Percentiles rank a stretch among this genome's conserved stretches.
Conservation (phyloP, 1,140 invertebrate species). For the Amphibalanus amphitrite region DNA sequence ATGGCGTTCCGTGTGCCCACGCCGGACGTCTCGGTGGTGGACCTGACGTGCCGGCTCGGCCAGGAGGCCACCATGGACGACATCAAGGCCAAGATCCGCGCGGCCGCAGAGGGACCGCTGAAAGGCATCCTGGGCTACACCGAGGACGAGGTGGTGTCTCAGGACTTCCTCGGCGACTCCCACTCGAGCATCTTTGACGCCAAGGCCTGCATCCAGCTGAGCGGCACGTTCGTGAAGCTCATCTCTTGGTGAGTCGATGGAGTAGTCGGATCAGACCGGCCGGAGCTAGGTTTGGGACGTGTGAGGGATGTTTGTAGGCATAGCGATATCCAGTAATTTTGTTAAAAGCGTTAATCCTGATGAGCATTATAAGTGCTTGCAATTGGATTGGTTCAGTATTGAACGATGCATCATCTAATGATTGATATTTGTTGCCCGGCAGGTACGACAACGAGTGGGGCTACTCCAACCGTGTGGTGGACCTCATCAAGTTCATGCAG, state of each 20-base stretch:
- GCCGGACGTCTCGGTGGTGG: slow-evolving; percentile 94
- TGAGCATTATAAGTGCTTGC: too few relatives aligned
- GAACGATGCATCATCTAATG: too few relatives aligned
- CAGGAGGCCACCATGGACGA: slow-evolving; percentile 61
- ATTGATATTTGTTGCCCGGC: too few relatives aligned
- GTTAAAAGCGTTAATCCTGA: too few relatives aligned
- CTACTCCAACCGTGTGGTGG: slow-evolving; percentile 79
- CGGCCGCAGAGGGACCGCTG: slow-evolving; percentile 53
- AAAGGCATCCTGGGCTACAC: slow-evolving; percentile 89
- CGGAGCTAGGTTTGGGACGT: too few relatives aligned
- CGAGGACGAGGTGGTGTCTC: slow-evolving; percentile 82
- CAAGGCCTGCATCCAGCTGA: slow-evolving; percentile 79
- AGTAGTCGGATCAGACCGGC: neutral
- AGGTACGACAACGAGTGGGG: slow-evolving; percentile 90
- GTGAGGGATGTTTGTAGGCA: too few relatives aligned
- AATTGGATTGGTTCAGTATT: too few relatives aligned
- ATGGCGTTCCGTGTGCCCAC: slow-evolving; percentile 98
- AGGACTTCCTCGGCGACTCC: slow-evolving; percentile 73
- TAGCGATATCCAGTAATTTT: too few relatives aligned
- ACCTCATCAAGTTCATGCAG: slow-evolving; percentile 79
- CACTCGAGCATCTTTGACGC: slow-evolving; percentile 88
- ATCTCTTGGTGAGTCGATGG: slow-evolving; percentile 47
- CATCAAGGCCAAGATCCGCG: slow-evolving; percentile 80
- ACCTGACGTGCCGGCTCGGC: slow-evolving; percentile 54
- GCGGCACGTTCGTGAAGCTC: slow-evolving; percentile 73